A percentile compares a stretch with the other conserved stretches of the same genome.
Evolutionary conservation across 2,113 vertebrate genomes (phyloP).

Genomic region (Tragulus kanchil): DNA sequence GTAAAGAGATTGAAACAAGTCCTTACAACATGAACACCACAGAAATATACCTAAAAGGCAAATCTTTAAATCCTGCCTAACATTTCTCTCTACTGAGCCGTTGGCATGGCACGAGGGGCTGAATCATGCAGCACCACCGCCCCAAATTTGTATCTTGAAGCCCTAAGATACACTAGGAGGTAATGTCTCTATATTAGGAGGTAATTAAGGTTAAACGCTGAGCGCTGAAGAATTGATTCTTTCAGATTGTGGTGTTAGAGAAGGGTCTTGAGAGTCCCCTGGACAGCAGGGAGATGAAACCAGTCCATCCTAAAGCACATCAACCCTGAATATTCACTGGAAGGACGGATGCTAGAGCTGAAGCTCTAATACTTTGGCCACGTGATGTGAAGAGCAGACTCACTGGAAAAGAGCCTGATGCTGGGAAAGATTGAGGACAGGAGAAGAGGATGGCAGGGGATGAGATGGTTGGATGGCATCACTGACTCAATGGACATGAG

Average conservation of each 20-base stretch:
- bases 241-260: background rate
- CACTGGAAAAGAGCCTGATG: background rate
- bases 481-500: background rate
- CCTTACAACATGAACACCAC: background rate
- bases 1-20: background rate
- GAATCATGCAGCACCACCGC: background rate
- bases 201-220: background rate
- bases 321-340: background rate
- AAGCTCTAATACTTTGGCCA: background rate
- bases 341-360: background rate
- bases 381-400: background rate
- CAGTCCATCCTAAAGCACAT: background rate
- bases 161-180: background rate
- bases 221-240: background rate
- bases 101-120: background rate
- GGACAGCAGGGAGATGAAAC: background rate
- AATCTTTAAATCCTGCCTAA: background rate
- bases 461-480: background rate
- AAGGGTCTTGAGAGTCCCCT: background rate
- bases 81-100: fast-evolving
- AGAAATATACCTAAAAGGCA: too few species aligned
- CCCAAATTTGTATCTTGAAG: background rate
- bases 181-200: background rate
- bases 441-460: fast-evolving
- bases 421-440: background rate